Base-by-base conservation (phyloP, 2,888 invertebrate species). In the Harmothoe impar region DNA sequence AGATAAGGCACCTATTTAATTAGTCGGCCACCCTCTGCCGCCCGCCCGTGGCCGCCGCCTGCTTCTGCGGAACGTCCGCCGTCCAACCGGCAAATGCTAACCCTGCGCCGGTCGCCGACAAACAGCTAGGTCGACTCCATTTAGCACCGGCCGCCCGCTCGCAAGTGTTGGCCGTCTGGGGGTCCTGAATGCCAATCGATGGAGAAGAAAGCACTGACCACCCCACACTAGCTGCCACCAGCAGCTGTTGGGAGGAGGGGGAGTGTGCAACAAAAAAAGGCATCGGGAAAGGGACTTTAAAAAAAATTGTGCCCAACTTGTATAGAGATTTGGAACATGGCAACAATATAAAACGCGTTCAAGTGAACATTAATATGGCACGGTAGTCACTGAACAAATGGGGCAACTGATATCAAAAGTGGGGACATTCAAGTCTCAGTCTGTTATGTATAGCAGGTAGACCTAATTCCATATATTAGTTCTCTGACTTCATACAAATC, bases 1-100 rank as follows among this genome's bases (percentile, higher is more conserved):
- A 29, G 72, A 72, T 72, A 72, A 72, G 72, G 72, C 72, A 29
- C 72, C 72, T 25, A 72, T 72, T 72, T 72, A 72, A 72, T 72
- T 72, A 72, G 62, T n/a, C 62, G 62, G 62, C 62, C 62, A 62
- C 23, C 43, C 62, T 7, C 62, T 62, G 62, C 3, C n/a, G 62
- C 62, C 20, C 62, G 62, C 62, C 62, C 20, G 23, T n/a, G 62
- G 23, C 62, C 62, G 62, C 62, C 62, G 62, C 62, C 62, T n/a
- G 62, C 20, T n/a, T 15, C 62, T 5, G 62, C 62, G 62, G n/a
- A 20, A 62, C 62, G 62, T 20, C 23, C 20, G 62, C 62, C 62
- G n/a, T 20, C 62, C n/a, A 62, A 20, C 62, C 62, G 62, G 20
- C 62, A 62, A n/a, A n/a, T 62, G 62, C 62, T 3, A 15, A 62